phyloP scores from a whole-genome alignment of 2,888 invertebrate genomes.

The Pheosia gnoma region DNA sequence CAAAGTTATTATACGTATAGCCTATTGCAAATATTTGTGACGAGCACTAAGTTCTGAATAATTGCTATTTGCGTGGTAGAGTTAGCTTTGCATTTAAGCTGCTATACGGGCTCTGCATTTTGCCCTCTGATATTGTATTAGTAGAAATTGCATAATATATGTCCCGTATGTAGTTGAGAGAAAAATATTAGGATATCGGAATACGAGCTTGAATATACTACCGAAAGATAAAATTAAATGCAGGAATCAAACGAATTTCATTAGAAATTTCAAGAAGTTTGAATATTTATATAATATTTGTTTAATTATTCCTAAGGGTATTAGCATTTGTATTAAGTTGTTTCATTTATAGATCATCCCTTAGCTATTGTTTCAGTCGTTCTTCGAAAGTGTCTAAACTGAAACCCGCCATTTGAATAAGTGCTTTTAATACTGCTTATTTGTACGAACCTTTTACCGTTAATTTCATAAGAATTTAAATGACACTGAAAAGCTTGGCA shows the following conservation, averaged over 20 bases:
- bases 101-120: not conserved
- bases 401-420: slow-evolving; percentile 31
- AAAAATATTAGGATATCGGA: too few relatives aligned
- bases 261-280: too few relatives aligned
- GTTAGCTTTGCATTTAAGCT: not conserved
- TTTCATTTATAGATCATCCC: too few relatives aligned
- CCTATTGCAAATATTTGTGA: not conserved
- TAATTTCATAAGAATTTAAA: slow-evolving; percentile 36
- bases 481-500: slow-evolving; percentile 31
- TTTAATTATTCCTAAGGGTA: too few relatives aligned
- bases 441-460: slow-evolving; percentile 20
- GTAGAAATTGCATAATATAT: too few relatives aligned
- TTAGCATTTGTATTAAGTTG: too few relatives aligned
- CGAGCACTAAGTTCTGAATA: not conserved
- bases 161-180: too few relatives aligned
- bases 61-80: not conserved
- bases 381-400: slow-evolving; percentile 19
- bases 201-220: too few relatives aligned
- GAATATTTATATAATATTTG: too few relatives aligned
- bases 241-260: too few relatives aligned
- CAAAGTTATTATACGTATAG: too few relatives aligned
- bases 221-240: too few relatives aligned
- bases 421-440: slow-evolving; percentile 29
- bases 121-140: not conserved
- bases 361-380: not conserved